Evolutionary conservation across 2,888 invertebrate species (phyloP).

Genomic region (Cataglyphis rosenhaueri): DNA sequence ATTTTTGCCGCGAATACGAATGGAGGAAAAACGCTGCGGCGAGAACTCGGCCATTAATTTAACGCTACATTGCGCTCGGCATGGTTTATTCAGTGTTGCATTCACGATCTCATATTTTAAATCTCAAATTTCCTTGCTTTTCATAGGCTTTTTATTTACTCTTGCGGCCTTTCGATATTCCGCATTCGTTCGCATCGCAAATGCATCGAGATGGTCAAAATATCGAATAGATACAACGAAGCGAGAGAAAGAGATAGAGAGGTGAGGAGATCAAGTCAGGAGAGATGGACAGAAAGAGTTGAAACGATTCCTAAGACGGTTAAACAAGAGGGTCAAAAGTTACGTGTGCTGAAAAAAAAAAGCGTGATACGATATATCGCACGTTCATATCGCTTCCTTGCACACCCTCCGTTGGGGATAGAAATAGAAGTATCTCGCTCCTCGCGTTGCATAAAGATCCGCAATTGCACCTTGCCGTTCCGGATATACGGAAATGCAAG

Average conservation of each 20-base stretch:
- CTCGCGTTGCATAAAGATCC: conserved; percentile 14
- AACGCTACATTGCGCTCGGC: conserved; percentile 43
- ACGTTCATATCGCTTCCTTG: conserved; percentile 34
- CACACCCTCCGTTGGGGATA: neutral
- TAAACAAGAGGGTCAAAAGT: conserved; percentile 14
- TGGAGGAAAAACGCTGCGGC: neutral
- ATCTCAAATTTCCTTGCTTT: conserved; percentile 46
- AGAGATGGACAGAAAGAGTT: neutral
- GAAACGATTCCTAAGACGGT: conserved; percentile 14
- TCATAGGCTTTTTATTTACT: conserved; percentile 17
- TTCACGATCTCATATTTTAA: conserved; percentile 43
- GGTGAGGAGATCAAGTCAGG: neutral
- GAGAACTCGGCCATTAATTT: conserved; percentile 21
- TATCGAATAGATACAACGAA: conserved; percentile 30
- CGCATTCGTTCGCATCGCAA: conserved; percentile 34
- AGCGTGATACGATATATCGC: conserved; percentile 34
- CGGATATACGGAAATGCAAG: conserved; percentile 59
- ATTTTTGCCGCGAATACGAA: neutral
- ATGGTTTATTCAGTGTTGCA: conserved; percentile 51
- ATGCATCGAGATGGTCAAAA: conserved; percentile 38
- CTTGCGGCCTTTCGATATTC: conserved; percentile 44
- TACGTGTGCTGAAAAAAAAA: conserved; percentile 33
- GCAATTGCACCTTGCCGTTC: conserved; percentile 36
- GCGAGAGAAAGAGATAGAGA: conserved; percentile 14
- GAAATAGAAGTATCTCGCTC: conserved; percentile 45